phyloP scores from a whole-genome alignment of 2,888 invertebrate species.

The Phengaris arion region DNA sequence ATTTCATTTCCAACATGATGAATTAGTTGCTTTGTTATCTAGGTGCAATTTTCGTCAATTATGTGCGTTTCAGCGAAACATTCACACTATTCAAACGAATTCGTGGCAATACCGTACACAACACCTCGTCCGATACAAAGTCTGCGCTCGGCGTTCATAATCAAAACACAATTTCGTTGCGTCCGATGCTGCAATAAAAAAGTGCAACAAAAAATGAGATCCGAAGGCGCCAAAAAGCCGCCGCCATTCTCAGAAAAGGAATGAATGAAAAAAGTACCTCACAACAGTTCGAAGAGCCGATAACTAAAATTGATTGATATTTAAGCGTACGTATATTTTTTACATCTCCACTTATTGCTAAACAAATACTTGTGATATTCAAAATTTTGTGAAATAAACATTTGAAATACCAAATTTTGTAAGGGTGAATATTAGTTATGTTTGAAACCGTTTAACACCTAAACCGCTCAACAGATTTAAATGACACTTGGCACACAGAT shows the following conservation, averaged over 20 bases:
- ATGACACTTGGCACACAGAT: no score
- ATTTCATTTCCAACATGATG: no score
- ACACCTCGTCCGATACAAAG: neutral
- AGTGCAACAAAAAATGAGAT: slow-evolving; percentile 45
- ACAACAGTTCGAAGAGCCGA: slow-evolving; percentile 73
- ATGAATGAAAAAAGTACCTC: slow-evolving; percentile 68
- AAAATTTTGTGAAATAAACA: neutral
- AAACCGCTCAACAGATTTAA: no score
- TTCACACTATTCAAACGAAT: slow-evolving; percentile 25
- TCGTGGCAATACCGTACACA: neutral
- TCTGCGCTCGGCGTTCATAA: slow-evolving; percentile 30
- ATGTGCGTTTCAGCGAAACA: slow-evolving; percentile 23
- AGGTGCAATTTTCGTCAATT: neutral
- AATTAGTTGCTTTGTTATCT: neutral
- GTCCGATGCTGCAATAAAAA: slow-evolving; percentile 43
- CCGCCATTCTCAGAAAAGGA: slow-evolving; percentile 67
- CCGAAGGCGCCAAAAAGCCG: slow-evolving; percentile 73
- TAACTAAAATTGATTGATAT: slow-evolving; percentile 61
- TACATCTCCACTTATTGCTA: slow-evolving; percentile 24
- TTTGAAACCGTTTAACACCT: no score
- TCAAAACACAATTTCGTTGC: slow-evolving; percentile 46
- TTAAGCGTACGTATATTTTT: slow-evolving; percentile 59
- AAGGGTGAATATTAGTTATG: neutral
- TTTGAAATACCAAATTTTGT: neutral
- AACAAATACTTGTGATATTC: neutral